Evolutionary conservation across 1,140 invertebrate species (phyloP), one percentile per base, ranked within the genome.

Genomic region (Gerris buenoi): DNA sequence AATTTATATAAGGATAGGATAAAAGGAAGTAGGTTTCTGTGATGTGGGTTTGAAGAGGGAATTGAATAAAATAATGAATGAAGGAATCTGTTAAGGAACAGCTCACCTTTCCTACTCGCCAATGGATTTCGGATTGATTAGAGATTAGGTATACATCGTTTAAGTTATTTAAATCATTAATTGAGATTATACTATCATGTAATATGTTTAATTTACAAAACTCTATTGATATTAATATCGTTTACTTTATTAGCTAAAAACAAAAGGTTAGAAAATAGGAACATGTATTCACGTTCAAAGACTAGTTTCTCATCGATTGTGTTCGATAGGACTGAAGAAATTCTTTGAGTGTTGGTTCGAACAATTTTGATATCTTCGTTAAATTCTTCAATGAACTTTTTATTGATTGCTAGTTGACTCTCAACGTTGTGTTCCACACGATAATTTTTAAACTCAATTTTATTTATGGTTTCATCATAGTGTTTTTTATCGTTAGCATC

Each of bases 151-250:
- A 26, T 10, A 63, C 62, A 63, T 63, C 27, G 23, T 2, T 63
- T 63, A 25, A 18, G 2, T 63, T 3, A 13, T 63, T 25, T 26
- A 63, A 5, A 13, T 25, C 26, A 5, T 63, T 63, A 3, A 22
- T 22, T 14, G 15, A 5, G 22, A 63, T 63, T 26, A 63, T 63
- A 23, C 62, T 63, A 26, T 63, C 25, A 27, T 63, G 62, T 27
- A 63, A 13, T 26, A 63, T 13, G 22, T 63, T 63, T 26, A 63
- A 23, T 27, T 63, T 63, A 22, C 62, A 63, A 63, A 63, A 63
- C 27, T 63, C 62, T 22, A 25, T 13, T 10, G 62, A 63, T 27
- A 27, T 10, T 22, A 10, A 63, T 63, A 63, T 63, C 62, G 22
- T 63, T 64, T 3, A 64, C 46, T 33, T 64, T 46, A 46, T 29